Conservation (phyloP, 2,888 invertebrate species). For the Ischnura elegans region DNA sequence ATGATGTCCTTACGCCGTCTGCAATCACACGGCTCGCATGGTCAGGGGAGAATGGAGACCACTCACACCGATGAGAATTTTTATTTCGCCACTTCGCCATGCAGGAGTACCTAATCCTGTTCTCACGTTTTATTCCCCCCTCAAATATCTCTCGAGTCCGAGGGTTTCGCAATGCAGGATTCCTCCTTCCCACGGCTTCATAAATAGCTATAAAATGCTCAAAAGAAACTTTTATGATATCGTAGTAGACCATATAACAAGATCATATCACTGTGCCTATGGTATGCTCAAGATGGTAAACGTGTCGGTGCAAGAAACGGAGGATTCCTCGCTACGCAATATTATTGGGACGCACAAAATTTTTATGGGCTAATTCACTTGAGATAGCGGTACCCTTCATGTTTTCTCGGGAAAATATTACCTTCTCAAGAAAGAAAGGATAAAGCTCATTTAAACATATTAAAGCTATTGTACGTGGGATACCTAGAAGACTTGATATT, state of each 20-base stretch:
- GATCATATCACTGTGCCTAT: too few species aligned
- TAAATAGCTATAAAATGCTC: not conserved
- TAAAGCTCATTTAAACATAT: too few species aligned
- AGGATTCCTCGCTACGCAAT: too few species aligned
- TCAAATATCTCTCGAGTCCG: not conserved
- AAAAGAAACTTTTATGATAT: not conserved
- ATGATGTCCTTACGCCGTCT: not conserved
- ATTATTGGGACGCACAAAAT: too few species aligned
- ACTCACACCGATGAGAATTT: constrained; percentile 53
- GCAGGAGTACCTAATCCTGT: constrained; percentile 4
- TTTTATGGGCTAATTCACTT: too few species aligned
- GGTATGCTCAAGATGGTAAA: too few species aligned
- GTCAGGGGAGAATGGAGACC: constrained; percentile 1
- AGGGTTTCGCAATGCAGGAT: not conserved
- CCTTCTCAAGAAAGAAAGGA: too few species aligned
- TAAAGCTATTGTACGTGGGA: too few species aligned
- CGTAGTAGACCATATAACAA: not conserved
- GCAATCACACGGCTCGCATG: constrained; percentile 24
- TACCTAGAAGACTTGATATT: too few species aligned
- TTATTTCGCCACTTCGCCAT: constrained; percentile 17
- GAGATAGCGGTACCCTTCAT: too few species aligned
- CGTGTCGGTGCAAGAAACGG: too few species aligned
- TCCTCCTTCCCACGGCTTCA: not conserved
- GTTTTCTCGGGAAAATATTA: too few species aligned
- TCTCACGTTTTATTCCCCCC: not conserved